Evolutionary conservation across 1,140 invertebrate species (phyloP).

Genomic region (Orchesella cincta): DNA sequence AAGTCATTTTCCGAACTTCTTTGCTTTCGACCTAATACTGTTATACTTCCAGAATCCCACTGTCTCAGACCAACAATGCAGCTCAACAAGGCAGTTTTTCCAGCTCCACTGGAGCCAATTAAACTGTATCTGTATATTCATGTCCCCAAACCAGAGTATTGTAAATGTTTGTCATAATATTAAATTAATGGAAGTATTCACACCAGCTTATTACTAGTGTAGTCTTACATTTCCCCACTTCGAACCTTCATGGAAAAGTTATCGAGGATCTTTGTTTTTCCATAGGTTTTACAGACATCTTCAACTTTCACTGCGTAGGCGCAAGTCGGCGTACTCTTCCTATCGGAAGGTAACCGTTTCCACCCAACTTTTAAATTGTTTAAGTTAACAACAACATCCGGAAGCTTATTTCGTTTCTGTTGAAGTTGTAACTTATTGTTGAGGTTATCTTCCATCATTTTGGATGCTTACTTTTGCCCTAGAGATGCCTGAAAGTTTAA

Average conservation of each 20-base stretch:
- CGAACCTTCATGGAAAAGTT: slow-evolving; percentile 14
- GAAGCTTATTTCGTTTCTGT: not conserved
- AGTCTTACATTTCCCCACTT: not conserved
- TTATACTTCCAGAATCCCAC: slow-evolving; percentile 54
- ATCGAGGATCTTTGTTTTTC: not conserved
- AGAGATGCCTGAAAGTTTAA: too few relatives aligned
- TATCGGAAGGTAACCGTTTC: too few relatives aligned
- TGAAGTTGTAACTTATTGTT: too few relatives aligned
- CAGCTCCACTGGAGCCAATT: slow-evolving; percentile 55
- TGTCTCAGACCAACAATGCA: slow-evolving; percentile 56
- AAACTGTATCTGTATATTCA: slow-evolving; percentile 55
- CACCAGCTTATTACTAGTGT: not conserved
- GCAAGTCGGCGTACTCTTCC: too few relatives aligned
- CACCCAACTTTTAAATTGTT: not conserved
- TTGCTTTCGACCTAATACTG: slow-evolving; percentile 55
- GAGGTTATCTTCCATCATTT: too few relatives aligned
- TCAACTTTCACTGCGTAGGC: not conserved
- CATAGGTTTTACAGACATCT: slow-evolving; percentile 8
- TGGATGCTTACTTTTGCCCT: too few relatives aligned
- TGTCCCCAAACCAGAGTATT: not conserved
- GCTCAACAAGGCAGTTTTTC: slow-evolving; percentile 57
- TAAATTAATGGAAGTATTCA: not conserved
- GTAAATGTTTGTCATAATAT: not conserved
- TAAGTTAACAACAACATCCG: not conserved
- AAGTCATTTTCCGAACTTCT: slow-evolving; percentile 53